phyloP scores from a whole-genome alignment of 2,888 invertebrate genomes.

The Cremastinae sp. region DNA sequence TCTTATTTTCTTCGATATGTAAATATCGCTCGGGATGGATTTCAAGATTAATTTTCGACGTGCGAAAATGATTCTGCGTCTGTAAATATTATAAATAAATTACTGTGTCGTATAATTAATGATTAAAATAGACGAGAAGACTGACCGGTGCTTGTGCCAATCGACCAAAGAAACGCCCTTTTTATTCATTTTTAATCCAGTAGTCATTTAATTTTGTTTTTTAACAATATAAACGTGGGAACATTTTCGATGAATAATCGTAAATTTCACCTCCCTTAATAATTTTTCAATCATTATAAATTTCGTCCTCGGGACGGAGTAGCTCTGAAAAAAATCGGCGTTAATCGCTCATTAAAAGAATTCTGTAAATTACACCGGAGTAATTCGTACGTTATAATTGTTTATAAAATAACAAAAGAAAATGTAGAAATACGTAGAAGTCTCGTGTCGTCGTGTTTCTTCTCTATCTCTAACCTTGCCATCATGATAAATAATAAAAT shows the following conservation, averaged over 20 bases:
- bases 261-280: too few species aligned
- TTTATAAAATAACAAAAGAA: constrained; percentile 1
- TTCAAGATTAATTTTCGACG: constrained; percentile 62
- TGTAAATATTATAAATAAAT: constrained; percentile 66
- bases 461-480: not conserved
- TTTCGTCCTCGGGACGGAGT: constrained; percentile 4
- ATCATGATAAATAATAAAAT: not conserved
- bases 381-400: constrained; percentile 30
- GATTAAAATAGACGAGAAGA: constrained; percentile 76
- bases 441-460: constrained; percentile 23
- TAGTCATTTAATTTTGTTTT: constrained; percentile 53
- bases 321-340: constrained; percentile 8
- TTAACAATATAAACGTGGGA: too few species aligned
- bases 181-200: constrained; percentile 46
- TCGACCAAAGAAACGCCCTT: constrained; percentile 76
- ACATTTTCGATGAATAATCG: too few species aligned
- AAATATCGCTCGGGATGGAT: constrained; percentile 59
- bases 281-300: too few species aligned
- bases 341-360: constrained; percentile 34
- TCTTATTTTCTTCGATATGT: constrained; percentile 39
- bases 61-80: constrained; percentile 12
- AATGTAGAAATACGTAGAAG: constrained; percentile 19
- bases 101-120: constrained; percentile 61
- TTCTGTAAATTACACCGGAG: constrained; percentile 54
- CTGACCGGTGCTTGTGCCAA: constrained; percentile 79